These are phyloP conservation scores for Drosophila mauritiana DNA, from an alignment of 1,140 invertebrate genomes.

Conservation along the genomic window DNA sequence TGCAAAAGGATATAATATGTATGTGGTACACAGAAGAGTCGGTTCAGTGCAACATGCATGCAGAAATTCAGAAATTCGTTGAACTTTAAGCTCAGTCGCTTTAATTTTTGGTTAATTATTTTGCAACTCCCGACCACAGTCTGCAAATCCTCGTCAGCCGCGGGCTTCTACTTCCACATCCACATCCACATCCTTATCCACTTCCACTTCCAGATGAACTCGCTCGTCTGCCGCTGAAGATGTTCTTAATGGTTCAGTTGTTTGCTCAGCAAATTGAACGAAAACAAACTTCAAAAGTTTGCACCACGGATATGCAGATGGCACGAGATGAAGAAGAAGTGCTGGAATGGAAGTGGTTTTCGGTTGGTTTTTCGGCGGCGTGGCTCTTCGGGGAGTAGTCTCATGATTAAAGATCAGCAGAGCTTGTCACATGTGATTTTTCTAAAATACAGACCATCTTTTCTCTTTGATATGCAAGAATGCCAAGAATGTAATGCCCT, in stretches of 20 bases:
- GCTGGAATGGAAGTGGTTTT: constrained; percentile 10
- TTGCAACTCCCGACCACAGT: constrained; percentile 3
- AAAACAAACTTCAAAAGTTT: constrained; percentile 75
- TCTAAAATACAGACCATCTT: neutral
- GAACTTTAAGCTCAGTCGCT: constrained; percentile 2
- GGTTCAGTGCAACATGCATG: neutral
- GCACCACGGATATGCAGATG: constrained; percentile 39
- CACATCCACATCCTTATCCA: neutral
- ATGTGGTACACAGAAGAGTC: constrained; percentile 8
- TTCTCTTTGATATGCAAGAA: too few relatives aligned
- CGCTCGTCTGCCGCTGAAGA: constrained; percentile 34
- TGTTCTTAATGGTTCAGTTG: constrained; percentile 66
- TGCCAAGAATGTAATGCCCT: too few relatives aligned
- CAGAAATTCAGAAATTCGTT: neutral
- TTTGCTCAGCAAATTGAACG: constrained; percentile 75
- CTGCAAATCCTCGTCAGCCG: constrained; percentile 9
- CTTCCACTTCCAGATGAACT: constrained; percentile 11
- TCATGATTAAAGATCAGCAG: neutral
- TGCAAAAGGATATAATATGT: constrained; percentile 20
- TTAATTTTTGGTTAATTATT: constrained; percentile 40
- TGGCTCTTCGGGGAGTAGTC: neutral
- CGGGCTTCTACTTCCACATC: constrained; percentile 1
- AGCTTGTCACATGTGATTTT: neutral
- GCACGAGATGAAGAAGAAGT: neutral
- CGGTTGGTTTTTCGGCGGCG: neutral